Conservation (phyloP, 92 coral and sea anemone genomes). For the Metridium senile region DNA sequence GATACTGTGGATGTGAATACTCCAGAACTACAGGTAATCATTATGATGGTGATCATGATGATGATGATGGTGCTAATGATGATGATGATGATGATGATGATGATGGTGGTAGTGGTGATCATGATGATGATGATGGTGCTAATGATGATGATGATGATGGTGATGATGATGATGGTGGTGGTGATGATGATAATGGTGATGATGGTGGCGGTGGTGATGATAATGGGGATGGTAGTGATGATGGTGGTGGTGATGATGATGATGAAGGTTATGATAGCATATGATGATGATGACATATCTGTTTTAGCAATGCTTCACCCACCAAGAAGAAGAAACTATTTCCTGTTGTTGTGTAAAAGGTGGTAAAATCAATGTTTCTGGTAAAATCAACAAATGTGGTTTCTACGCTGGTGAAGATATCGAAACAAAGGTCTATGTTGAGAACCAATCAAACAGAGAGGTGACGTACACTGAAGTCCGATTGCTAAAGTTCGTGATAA, state of each 20-base stretch:
- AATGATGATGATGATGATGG: not conserved
- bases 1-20: slow-evolving; percentile 11
- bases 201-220: not conserved
- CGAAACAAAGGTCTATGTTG: slow-evolving; percentile 14
- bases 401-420: slow-evolving; percentile 15
- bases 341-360: slow-evolving; percentile 17
- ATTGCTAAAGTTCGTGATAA: not conserved
- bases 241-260: not conserved
- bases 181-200: not conserved
- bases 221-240: not conserved
- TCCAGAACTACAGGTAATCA: slow-evolving; percentile 12
- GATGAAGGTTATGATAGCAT: not conserved
- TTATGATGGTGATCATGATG: not conserved
- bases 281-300: not conserved
- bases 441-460: slow-evolving; percentile 20
- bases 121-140: not conserved
- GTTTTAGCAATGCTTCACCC: not conserved
- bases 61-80: not conserved
- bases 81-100: not conserved
- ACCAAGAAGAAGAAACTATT: not conserved
- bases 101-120: not conserved
- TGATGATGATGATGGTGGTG: not conserved
- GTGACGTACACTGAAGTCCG: slow-evolving; percentile 12
- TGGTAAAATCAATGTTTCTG: slow-evolving; percentile 12
- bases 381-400: slow-evolving; percentile 23